phyloP scores from a whole-genome alignment of 2,797 vertebrate species.

The Pelobates cultripes region DNA sequence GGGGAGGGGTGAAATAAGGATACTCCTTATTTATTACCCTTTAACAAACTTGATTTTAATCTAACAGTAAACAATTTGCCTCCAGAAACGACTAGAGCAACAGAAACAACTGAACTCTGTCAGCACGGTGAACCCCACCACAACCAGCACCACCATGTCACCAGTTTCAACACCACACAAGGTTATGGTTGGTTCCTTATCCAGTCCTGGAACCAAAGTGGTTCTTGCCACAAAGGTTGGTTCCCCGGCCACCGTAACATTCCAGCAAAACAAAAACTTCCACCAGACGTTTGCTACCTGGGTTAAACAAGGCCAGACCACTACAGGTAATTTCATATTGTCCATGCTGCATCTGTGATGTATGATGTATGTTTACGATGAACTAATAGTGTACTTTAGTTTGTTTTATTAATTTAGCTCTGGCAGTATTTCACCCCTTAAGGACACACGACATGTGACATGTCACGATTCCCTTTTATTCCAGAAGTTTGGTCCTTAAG shows the following conservation, averaged over 20 bases:
- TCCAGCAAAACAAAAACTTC: slow-evolving; percentile 97
- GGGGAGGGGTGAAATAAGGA: no score
- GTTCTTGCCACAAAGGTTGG: slow-evolving; percentile 92
- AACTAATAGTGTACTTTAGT: no score
- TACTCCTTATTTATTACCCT: no score
- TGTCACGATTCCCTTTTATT: no score
- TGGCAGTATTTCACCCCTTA: no score
- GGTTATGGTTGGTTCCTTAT: slow-evolving; percentile 83
- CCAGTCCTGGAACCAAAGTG: slow-evolving; percentile 88
- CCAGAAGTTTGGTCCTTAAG: no score
- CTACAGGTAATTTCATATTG: slow-evolving; percentile 75
- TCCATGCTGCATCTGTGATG: neutral
- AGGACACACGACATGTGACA: no score
- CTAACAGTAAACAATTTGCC: slow-evolving; percentile 4
- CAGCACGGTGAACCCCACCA: slow-evolving; percentile 66
- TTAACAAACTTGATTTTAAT: no score
- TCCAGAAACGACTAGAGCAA: slow-evolving; percentile 90
- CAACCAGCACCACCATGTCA: slow-evolving; percentile 73
- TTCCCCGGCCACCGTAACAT: slow-evolving; percentile 90
- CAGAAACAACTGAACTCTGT: slow-evolving; percentile 80
- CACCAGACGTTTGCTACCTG: slow-evolving; percentile 96
- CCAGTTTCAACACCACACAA: slow-evolving; percentile 81
- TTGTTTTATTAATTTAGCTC: no score
- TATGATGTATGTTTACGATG: no score
- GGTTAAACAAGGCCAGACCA: slow-evolving; percentile 95